Base-by-base conservation (phyloP, 2,797 vertebrate genomes). In the Steatocranus sp. region DNA sequence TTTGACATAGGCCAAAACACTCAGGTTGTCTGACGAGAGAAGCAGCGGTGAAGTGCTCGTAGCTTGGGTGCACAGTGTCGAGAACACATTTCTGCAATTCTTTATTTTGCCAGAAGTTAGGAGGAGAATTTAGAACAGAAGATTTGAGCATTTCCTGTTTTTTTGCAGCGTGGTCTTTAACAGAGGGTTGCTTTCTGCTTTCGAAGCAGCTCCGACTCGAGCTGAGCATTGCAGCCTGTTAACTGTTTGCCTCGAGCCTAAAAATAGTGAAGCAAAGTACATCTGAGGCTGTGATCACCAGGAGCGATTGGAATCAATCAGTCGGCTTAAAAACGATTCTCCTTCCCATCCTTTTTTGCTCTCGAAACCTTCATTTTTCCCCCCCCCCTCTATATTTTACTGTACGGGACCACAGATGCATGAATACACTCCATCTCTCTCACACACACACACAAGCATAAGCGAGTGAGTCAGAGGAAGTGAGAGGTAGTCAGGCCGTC, bases 401-500 rank as follows among this genome's bases (percentile, higher is more conserved):
- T 7, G 18, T 23, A 41, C 8, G 20, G 74, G 20, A 79, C 83
- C 36, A 84, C 38, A 77, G 20, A 79, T 32, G 63, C 54, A 85
- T 32, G 63, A 78, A 83, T 27, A 34, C 43, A 79, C 14, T 38
- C 61, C 32, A 18, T 34, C 17, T 56, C 76, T 75, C 41, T 14
- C 56, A 51, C n/a, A 49, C 78, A 18, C 80, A 43, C 76, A 81
- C 41, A 66, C 53, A 9, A 12, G 68, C 68, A 75, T 4, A 49
- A 56, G 38, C 43, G 76, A 79, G 77, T 95, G 90, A 92, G 91
- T 93, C 90, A 94, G 86, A 92, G 94, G 92, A 94, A 93, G 91
- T 91, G 88, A 93, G 92, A 86, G 78, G 87, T 83, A 75, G 86
- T 84, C 58, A 14, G 76, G 32, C 75, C 6, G 5, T 87, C 41